Evolutionary conservation across 2,113 vertebrate species (phyloP).

Genomic region (Grammomys dolichurus): DNA sequence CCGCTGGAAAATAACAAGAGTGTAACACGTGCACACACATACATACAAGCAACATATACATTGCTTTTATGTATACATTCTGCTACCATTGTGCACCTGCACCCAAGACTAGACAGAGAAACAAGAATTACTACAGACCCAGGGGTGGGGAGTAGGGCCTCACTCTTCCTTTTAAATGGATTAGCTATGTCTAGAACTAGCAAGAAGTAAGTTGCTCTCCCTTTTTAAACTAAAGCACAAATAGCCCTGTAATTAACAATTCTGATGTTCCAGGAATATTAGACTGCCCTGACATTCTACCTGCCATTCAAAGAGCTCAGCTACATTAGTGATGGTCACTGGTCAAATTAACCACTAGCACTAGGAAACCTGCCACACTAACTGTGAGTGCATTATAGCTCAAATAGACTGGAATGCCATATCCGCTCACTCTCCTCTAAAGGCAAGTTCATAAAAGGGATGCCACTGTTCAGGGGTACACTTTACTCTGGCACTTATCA

Average conservation of each 20-base stretch:
- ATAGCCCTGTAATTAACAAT: constrained; percentile 37
- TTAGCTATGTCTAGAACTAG: not conserved
- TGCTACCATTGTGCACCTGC: not conserved
- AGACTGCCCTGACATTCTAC: not conserved
- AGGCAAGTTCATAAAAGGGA: not conserved
- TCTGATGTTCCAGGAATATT: not conserved
- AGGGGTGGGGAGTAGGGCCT: not conserved
- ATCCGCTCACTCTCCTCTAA: not conserved
- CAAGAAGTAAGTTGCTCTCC: constrained; percentile 19
- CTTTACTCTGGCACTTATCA: not conserved
- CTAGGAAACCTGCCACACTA: not conserved
- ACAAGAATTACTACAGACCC: not conserved
- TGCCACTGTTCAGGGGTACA: not conserved
- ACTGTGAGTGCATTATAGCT: not conserved
- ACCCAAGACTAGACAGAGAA: not conserved
- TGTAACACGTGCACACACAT: not conserved
- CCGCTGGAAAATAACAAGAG: not conserved
- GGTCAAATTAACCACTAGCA: not conserved
- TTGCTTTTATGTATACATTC: not conserved
- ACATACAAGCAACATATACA: not conserved
- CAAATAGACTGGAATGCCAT: not conserved
- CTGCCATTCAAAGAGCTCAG: not conserved
- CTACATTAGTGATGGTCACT: not conserved
- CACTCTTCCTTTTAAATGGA: not conserved
- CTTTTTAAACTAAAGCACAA: constrained; percentile 45